These are phyloP conservation scores for Sarcophaga subvicina DNA, from an alignment of 2,888 invertebrate genomes.

Conservation along the genomic window DNA sequence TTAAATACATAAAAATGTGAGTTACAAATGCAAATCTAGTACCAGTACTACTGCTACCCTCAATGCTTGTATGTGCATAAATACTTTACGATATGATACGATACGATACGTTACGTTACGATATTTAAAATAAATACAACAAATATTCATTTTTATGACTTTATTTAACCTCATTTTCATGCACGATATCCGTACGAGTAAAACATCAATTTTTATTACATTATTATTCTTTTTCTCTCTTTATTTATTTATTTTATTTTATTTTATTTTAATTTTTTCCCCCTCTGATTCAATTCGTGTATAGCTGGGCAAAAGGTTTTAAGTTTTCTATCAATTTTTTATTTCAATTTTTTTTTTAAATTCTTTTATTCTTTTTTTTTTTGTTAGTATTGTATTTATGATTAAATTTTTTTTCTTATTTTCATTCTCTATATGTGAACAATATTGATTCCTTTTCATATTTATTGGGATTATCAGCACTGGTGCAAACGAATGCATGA, in stretches of 20 bases:
- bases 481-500: neutral
- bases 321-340: slow-evolving; percentile 24
- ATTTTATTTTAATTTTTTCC: slow-evolving; percentile 14
- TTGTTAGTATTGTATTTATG: neutral
- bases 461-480: slow-evolving; percentile 36
- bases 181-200: slow-evolving; percentile 59
- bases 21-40: slow-evolving; percentile 24
- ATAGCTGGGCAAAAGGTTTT: slow-evolving; percentile 7
- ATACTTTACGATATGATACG: neutral
- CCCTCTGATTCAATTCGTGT: neutral
- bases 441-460: slow-evolving; percentile 52
- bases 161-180: slow-evolving; percentile 63
- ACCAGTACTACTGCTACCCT: neutral
- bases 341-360: neutral
- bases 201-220: slow-evolving; percentile 55
- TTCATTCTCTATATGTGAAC: slow-evolving; percentile 29
- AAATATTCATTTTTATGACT: slow-evolving; percentile 55
- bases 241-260: slow-evolving; percentile 21
- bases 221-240: slow-evolving; percentile 9
- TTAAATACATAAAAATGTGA: slow-evolving; percentile 27
- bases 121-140: slow-evolving; percentile 15
- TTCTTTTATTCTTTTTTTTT: too few species aligned
- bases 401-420: neutral
- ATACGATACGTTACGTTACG: neutral
- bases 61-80: too few species aligned